Base-by-base conservation (phyloP, 2,888 invertebrate species). In the Orchesellides sinensis region DNA sequence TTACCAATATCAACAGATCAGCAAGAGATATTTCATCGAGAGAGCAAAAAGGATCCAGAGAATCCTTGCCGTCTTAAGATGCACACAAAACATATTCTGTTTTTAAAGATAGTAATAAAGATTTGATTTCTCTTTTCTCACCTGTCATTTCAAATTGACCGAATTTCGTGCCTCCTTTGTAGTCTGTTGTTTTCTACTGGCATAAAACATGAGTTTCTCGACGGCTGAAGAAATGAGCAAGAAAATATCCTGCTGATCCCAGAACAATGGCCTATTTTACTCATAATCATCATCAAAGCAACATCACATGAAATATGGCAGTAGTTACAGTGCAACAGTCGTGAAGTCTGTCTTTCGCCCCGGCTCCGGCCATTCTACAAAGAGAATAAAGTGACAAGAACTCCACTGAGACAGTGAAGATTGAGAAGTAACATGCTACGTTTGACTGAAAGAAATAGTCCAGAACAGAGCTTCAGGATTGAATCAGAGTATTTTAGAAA, bases 211-310 rank as follows among this genome's bases (percentile, higher is more conserved):
- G 21, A 12, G 54, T 45, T 61, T 25, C 54, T 32, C 32, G 17
- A 29, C 8, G 23, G 61, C 27, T 14, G 14, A 65, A 21, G 47
- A 56, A 32, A 54, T 29, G 59, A 73, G n/a, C 47, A 68, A 27
- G n/a, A 14, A 49, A 35, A 52, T 75, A 27, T 32, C 83, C 83
- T 56, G 52, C 66, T 77, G 77, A 21, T 70, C 45, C 21, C 40
- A 66, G 77, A 83, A 83, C 82, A 83, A 83, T 83, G 56, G 82
- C 59, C 75, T 45, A 82, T 82, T 82, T 82, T 75, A 45, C 59
- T 75, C 54, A 21, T 25, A 19, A 14, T 49, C 63, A 45, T 65
- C 4, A 40, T 35, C 12, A 23, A 19, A n/a, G n/a, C 32, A 32
- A 56, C 70, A 72, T 72, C 56, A 70, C 23, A 61, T 61, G 52